A percentile compares a stretch with the other conserved stretches of the same genome.
phyloP scores from a whole-genome alignment of 2,888 invertebrate genomes.

The Bombylius discolor region DNA sequence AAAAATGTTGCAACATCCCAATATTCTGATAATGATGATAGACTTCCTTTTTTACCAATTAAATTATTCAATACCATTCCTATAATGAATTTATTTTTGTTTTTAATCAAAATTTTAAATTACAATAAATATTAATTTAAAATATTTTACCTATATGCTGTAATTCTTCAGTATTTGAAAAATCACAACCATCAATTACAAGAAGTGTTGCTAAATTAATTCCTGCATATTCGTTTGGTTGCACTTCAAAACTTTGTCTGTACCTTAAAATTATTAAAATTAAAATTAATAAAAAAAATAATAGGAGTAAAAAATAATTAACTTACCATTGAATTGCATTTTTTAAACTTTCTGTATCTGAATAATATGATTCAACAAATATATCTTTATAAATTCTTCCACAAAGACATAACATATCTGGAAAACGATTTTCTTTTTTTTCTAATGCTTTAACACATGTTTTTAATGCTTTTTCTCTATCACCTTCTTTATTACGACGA shows the following conservation, averaged over 20 bases:
- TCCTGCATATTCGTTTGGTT: slow-evolving; percentile 98
- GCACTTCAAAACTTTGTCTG: slow-evolving; percentile 91
- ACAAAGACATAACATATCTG: slow-evolving; percentile 94
- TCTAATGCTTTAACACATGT: slow-evolving; percentile 86
- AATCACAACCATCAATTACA: slow-evolving; percentile 92
- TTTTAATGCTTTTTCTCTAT: slow-evolving; percentile 82
- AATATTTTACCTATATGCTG: slow-evolving; percentile 62
- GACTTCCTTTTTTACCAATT: slow-evolving; percentile 93
- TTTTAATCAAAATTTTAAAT: background rate
- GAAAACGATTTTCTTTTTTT: slow-evolving; percentile 87
- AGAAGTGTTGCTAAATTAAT: slow-evolving; percentile 95
- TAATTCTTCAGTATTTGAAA: slow-evolving; percentile 78
- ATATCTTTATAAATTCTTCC: slow-evolving; percentile 96
- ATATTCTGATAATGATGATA: slow-evolving; percentile 85
- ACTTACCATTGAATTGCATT: slow-evolving; percentile 83
- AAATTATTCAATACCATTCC: slow-evolving; percentile 90
- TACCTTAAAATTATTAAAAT: slow-evolving; percentile 37
- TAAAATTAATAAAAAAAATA: background rate
- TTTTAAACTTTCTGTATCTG: slow-evolving; percentile 72
- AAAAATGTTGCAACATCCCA: slow-evolving; percentile 99
- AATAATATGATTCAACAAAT: slow-evolving; percentile 90
- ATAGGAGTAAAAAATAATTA: no score
- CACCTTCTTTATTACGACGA: slow-evolving; percentile 85
- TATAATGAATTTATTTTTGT: slow-evolving; percentile 22
- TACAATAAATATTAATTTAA: background rate